Conservation (phyloP, 2,797 vertebrate genomes). For the Tokudaia muenninki region DNA sequence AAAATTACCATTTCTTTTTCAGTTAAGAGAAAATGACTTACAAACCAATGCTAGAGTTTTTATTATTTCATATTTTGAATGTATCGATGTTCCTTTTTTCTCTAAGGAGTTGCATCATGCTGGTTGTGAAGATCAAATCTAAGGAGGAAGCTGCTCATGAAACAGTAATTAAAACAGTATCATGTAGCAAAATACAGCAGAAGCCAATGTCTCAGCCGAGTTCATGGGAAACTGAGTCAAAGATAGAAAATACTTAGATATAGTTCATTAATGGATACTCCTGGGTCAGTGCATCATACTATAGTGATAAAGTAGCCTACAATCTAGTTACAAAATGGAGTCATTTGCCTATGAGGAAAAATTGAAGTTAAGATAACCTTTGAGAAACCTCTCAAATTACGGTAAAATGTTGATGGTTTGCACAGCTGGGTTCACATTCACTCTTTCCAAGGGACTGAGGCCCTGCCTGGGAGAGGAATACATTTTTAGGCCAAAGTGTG, state of each 20-base stretch:
- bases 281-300: fast-evolving
- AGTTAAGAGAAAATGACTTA: background rate
- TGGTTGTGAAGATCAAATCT: background rate
- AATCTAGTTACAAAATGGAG: background rate
- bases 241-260: background rate
- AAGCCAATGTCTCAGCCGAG: background rate
- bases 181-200: background rate
- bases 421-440: background rate
- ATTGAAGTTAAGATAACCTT: background rate
- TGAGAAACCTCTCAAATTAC: background rate
- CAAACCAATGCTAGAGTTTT: background rate
- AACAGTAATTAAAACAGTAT: background rate
- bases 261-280: background rate
- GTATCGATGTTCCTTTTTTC: background rate
- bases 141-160: background rate
- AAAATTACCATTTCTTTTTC: background rate
- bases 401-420: background rate
- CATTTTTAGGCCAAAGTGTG: background rate
- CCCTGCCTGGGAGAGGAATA: background rate
- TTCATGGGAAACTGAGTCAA: background rate
- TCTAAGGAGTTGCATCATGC: background rate
- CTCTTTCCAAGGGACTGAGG: background rate
- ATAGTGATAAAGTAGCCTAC: fast-evolving
- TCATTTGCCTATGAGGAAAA: background rate
- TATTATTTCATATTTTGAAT: background rate